These are phyloP conservation scores for Dendroctonus ponderosae DNA, from an alignment of 1,140 invertebrate genomes.

Conservation along the genomic window DNA sequence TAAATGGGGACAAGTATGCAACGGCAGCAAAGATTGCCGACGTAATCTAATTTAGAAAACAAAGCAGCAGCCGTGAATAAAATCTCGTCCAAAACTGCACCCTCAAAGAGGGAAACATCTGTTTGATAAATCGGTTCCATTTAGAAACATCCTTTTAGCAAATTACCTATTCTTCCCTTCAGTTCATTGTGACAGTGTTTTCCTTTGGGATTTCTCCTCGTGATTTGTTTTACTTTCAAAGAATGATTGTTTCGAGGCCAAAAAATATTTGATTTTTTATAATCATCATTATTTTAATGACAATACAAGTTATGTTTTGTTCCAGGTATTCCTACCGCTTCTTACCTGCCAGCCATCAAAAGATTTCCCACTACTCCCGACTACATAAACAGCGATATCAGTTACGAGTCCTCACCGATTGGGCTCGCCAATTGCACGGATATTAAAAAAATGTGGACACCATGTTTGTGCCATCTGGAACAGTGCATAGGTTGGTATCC, in stretches of 20 bases:
- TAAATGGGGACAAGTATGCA: background rate
- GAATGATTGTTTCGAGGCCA: background rate
- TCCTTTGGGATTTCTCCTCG: background rate
- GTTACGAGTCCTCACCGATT: conserved; percentile 42
- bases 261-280: background rate
- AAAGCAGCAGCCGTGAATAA: conserved; percentile 14
- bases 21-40: no score
- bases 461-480: conserved; percentile 78
- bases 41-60: conserved; percentile 15
- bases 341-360: conserved; percentile 54
- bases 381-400: conserved; percentile 44
- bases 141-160: conserved; percentile 24
- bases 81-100: conserved; percentile 1
- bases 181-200: conserved; percentile 21
- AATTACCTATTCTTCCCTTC: conserved; percentile 27
- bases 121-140: conserved; percentile 24
- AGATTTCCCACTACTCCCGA: conserved; percentile 55
- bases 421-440: conserved; percentile 59
- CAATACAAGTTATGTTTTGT: conserved; percentile 24
- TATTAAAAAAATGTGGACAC: conserved; percentile 63
- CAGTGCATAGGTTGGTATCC: conserved; percentile 86
- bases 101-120: conserved; percentile 13
- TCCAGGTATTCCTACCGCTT: conserved; percentile 62
- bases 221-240: background rate
- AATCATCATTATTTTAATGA: background rate